Conservation (phyloP, 2,888 invertebrate genomes). For the Hermaeophaga mercurialis region DNA sequence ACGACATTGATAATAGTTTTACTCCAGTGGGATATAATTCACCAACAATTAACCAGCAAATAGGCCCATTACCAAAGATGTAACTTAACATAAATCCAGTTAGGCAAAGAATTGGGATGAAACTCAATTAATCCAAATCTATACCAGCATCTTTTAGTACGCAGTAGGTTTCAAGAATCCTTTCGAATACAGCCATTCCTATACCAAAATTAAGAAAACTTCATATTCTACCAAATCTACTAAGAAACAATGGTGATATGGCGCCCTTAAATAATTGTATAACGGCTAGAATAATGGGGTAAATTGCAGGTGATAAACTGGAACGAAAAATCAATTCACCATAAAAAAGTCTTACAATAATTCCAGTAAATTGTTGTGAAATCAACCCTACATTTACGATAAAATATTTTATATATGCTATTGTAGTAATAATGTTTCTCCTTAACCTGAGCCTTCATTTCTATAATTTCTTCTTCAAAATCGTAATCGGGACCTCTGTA, state of each 20-base stretch:
- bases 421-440: slow-evolving; percentile 59
- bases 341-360: slow-evolving; percentile 81
- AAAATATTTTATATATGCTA: slow-evolving; percentile 59
- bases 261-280: slow-evolving; percentile 78
- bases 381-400: slow-evolving; percentile 71
- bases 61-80: slow-evolving; percentile 71
- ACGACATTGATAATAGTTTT: slow-evolving; percentile 61
- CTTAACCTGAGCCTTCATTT: slow-evolving; percentile 21
- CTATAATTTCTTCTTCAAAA: slow-evolving; percentile 19
- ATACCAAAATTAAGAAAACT: slow-evolving; percentile 73
- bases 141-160: slow-evolving; percentile 58
- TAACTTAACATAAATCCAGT: slow-evolving; percentile 65
- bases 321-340: slow-evolving; percentile 74
- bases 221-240: slow-evolving; percentile 73
- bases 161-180: slow-evolving; percentile 64
- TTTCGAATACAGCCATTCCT: slow-evolving; percentile 61
- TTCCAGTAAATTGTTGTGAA: slow-evolving; percentile 84
- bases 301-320: slow-evolving; percentile 62
- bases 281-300: slow-evolving; percentile 75
- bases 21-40: slow-evolving; percentile 77
- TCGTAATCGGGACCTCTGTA: slow-evolving; percentile 1
- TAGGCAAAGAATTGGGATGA: slow-evolving; percentile 18
- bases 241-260: slow-evolving; percentile 76
- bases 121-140: slow-evolving; percentile 21
- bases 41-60: slow-evolving; percentile 82